Evolutionary conservation across 2,888 invertebrate genomes (phyloP), one percentile per base, ranked within the genome.

Genomic region (Steinernema carpocapsae): DNA sequence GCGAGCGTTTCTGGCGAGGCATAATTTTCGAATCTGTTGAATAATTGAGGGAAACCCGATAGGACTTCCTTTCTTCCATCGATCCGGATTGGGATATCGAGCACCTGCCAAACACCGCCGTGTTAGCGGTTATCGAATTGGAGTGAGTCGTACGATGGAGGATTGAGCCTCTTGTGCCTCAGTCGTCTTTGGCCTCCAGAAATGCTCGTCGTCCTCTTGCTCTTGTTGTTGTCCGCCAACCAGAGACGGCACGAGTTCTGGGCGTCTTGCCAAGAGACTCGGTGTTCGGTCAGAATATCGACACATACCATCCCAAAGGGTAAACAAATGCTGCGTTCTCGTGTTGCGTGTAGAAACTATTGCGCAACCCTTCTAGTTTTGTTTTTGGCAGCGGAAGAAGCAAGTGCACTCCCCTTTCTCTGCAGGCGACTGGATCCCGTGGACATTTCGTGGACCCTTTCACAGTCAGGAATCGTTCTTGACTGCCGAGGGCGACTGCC

Each of bases 291-390:
- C n/a, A 17, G 56, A 64, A 32, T 32, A 17, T 48, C 37, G 32
- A 17, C 64, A 64, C 32, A 19, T 32, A 1, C 29, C 19, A 32
- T 32, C 6, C 1, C 10, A 32, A 64, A 64, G 64, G 32, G 64
- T 64, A 64, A 64, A 64, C 64, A 64, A 64, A 32, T 64, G 29
- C 64, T 64, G 64, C 64, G 26, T 64, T 26, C 17, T 26, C 19
- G 17, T 32, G 56, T 6, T 56, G 6, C 37, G 32, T 32, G 29
- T 2, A 3, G 32, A 32, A 64, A 29, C 64, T 26, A 32, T 64
- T 64, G 64, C 64, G 64, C 64, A 64, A 64, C 32, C 29, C 29
- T 19, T 26, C 32, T 29, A 17, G 29, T 17, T 26, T 64, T 29
- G 29, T 64, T 29, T 56, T 52, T 52, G 37, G 17, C 48, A 14